These are phyloP conservation scores for Cylas formicarius DNA, from an alignment of 1,140 invertebrate genomes.

Conservation along the genomic window DNA sequence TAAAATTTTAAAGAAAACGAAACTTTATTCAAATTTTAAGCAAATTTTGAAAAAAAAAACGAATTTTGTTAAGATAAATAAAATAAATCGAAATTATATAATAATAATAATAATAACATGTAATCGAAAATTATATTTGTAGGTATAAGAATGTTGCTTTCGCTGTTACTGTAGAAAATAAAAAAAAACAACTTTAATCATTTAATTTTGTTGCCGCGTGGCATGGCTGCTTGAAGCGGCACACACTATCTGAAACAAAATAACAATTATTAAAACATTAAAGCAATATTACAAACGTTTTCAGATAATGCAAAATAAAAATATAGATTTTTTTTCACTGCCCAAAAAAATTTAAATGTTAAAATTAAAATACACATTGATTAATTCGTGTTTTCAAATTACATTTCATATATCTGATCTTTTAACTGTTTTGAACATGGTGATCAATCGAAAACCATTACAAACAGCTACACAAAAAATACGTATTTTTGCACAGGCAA, in stretches of 20 bases:
- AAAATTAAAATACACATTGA: constrained; percentile 1
- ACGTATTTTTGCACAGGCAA: too few relatives aligned
- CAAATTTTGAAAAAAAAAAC: constrained; percentile 13
- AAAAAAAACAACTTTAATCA: constrained; percentile 37
- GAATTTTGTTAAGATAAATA: background rate
- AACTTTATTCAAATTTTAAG: constrained; percentile 16
- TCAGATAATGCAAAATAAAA: background rate
- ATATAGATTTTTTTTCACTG: background rate
- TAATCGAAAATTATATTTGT: too few relatives aligned
- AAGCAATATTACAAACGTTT: constrained; percentile 1
- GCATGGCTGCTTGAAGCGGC: constrained; percentile 36
- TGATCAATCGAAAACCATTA: too few relatives aligned
- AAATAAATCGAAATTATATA: too few relatives aligned
- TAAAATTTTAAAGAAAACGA: too few relatives aligned
- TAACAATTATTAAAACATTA: constrained; percentile 4
- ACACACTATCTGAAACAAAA: constrained; percentile 36
- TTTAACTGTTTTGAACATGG: too few relatives aligned
- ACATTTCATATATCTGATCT: constrained; percentile 1
- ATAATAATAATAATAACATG: too few relatives aligned
- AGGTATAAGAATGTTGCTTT: constrained; percentile 34
- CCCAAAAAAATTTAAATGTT: background rate
- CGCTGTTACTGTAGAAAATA: constrained; percentile 34
- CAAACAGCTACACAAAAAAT: too few relatives aligned
- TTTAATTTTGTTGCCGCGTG: constrained; percentile 31
- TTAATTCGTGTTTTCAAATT: background rate